phyloP scores from a whole-genome alignment of 2,113 vertebrate species.

The Fregetta grallaria region DNA sequence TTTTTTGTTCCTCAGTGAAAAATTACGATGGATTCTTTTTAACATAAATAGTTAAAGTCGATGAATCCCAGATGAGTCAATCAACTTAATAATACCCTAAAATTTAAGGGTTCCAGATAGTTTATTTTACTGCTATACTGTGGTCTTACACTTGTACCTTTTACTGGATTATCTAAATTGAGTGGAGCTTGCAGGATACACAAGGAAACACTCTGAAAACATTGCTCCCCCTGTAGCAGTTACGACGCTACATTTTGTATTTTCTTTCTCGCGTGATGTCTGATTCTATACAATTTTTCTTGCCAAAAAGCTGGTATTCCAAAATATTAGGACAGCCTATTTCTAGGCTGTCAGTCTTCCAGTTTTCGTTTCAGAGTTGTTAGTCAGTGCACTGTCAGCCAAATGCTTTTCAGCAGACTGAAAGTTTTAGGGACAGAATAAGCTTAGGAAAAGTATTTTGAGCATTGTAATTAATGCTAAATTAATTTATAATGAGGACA shows the following conservation, averaged over 20 bases:
- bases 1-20: not conserved
- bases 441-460: not conserved
- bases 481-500: slow-evolving; percentile 6
- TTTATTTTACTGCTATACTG: not conserved
- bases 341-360: slow-evolving; percentile 49
- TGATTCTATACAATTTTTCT: not conserved
- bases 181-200: not conserved
- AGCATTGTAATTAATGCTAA: not conserved
- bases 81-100: not conserved
- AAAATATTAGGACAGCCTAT: slow-evolving; percentile 39
- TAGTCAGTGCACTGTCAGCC: slow-evolving; percentile 21
- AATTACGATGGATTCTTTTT: not conserved
- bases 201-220: not conserved
- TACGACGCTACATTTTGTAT: not conserved
- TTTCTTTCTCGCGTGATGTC: rapidly evolving
- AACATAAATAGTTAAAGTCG: not conserved
- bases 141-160: not conserved
- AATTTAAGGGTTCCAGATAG: slow-evolving; percentile 5
- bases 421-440: not conserved
- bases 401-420: slow-evolving; percentile 25
- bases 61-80: slow-evolving; percentile 16
- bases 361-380: slow-evolving; percentile 44
- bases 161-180: not conserved
- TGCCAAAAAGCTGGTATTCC: slow-evolving; percentile 38
- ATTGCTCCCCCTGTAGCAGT: not conserved